phyloP scores from a whole-genome alignment of 2,797 vertebrate species.

The Melanotaenia pygmaea region DNA sequence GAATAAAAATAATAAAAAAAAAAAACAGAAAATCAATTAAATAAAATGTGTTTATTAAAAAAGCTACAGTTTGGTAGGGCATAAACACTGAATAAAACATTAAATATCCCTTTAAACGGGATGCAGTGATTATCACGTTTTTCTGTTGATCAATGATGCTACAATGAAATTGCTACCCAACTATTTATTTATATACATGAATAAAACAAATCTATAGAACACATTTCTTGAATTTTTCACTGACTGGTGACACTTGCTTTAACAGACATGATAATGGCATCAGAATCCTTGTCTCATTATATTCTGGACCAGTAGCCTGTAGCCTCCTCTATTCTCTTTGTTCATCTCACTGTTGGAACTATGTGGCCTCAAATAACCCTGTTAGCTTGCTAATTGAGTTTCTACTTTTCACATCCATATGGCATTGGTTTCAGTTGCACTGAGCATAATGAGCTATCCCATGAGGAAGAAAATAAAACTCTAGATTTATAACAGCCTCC shows the following conservation, averaged over 20 bases:
- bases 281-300: constrained; percentile 8
- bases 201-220: background rate
- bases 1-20: too few species aligned
- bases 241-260: background rate
- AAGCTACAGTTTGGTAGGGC: background rate
- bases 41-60: background rate
- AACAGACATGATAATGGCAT: constrained; percentile 8
- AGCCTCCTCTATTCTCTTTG: constrained; percentile 37
- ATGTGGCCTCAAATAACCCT: constrained; percentile 63
- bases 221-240: background rate
- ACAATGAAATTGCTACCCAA: background rate
- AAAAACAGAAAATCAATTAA: background rate
- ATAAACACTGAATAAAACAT: background rate
- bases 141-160: background rate
- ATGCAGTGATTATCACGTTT: background rate
- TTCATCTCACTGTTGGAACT: constrained; percentile 46
- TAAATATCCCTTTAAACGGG: background rate
- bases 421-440: constrained; percentile 76
- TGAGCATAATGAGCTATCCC: constrained; percentile 77
- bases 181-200: background rate
- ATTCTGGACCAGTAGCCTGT: constrained; percentile 15
- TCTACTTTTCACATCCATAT: constrained; percentile 75
- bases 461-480: constrained; percentile 62
- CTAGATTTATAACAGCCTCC: constrained; percentile 74
- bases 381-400: constrained; percentile 72